Base-by-base conservation (phyloP, 2,113 vertebrate genomes). In the Psephotus haematonotus region DNA sequence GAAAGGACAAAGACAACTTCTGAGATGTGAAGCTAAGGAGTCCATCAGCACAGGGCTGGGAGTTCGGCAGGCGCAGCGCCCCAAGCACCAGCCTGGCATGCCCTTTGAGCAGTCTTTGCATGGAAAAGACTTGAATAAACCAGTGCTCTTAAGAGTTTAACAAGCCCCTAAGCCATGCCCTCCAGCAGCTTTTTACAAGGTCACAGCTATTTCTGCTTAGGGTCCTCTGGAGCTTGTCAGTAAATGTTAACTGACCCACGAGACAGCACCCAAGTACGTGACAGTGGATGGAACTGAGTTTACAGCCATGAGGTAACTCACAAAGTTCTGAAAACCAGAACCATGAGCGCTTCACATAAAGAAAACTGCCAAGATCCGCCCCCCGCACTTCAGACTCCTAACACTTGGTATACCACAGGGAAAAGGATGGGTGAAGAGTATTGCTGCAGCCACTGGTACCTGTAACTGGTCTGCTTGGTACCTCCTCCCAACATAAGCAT, bases 401-500 rank as follows among this genome's bases (percentile, higher is more conserved):
- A 23, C 11, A 2, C 41, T 15, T 6, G 31, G 18, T 6, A 47
- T 8, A 3, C 5, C 12, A 9, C 44, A 20, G 22, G 80, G 59
- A 41, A 59, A 62, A 67, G 13, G 53, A 27, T 0, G 2, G 15
- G 20, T 8, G 35, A 57, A 13, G 2, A 13, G 9, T 22, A 4
- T 1, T 4, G 17, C 33, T 9, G 37, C 1, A 17, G 35, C 24
- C 39, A 33, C 31, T 3, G n/a, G 57, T 97, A 98, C 98, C 98
- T 98, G 96, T 19, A 98, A 84, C 64, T 67, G 97, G n/a, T 98
- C 97, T 18, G 95, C 97, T 92, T 98, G 98, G 95, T 97, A 98
- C 88, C 96, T 98, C 91, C 98, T 96, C 24, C 97, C 93, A 1
- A n/a, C 83, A 2, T 97, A 98, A 44, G 97, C 98, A 6, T 98